phyloP scores from a whole-genome alignment of 1,140 invertebrate genomes.

The Hylyphantes graminicola region DNA sequence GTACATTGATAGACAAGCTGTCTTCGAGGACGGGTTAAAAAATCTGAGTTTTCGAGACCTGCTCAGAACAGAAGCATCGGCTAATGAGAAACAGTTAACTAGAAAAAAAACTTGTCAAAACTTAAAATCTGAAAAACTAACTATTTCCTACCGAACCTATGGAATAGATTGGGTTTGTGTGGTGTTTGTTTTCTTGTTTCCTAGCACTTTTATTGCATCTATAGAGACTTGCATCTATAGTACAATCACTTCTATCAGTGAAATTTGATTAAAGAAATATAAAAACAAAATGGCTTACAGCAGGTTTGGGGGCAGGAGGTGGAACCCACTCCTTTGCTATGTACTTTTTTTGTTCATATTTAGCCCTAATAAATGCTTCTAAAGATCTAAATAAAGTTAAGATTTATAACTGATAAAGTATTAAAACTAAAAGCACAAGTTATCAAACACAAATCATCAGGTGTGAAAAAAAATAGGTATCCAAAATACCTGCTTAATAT shows the following conservation, averaged over 20 bases:
- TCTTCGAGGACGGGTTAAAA: no score
- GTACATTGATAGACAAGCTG: no score
- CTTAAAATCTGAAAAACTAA: no score
- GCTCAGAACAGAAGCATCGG: no score
- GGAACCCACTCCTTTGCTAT: conserved; percentile 96
- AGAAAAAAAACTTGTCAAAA: no score
- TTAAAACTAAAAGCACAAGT: background rate
- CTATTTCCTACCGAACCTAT: no score
- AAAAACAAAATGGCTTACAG: conserved; percentile 59
- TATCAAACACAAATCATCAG: no score
- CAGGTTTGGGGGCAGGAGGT: conserved; percentile 79
- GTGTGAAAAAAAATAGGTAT: no score
- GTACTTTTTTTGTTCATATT: conserved; percentile 99
- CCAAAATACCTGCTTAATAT: background rate
- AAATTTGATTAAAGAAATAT: background rate
- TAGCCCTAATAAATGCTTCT: conserved; percentile 94
- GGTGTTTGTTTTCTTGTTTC: no score
- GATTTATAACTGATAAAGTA: background rate
- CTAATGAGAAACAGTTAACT: no score
- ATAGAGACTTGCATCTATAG: background rate
- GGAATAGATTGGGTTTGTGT: no score
- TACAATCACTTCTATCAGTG: background rate
- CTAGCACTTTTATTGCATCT: background rate
- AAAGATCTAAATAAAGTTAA: conserved; percentile 72
- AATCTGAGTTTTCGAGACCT: no score